These are phyloP conservation scores for Paramormyrops kingsleyae DNA, from an alignment of 2,113 vertebrate species.

Conservation along the genomic window DNA sequence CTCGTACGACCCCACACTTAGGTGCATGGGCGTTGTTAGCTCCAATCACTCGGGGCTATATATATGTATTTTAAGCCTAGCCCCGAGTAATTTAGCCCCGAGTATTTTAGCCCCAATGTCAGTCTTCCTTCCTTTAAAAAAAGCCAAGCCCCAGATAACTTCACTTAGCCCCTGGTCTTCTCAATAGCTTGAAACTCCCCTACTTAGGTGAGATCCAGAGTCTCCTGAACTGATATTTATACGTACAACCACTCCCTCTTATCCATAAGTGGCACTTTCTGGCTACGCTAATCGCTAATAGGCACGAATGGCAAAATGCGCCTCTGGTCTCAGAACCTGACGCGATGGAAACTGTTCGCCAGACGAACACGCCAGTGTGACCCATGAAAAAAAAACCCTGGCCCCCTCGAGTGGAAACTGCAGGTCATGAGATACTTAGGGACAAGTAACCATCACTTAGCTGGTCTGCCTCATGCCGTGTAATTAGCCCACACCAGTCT, in stretches of 20 bases:
- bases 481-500: slow-evolving; percentile 12
- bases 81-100: too few relatives aligned
- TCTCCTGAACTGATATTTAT: not conserved
- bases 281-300: not conserved
- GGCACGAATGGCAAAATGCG: not conserved
- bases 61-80: too few relatives aligned
- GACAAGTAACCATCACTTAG: slow-evolving; percentile 16
- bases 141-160: too few relatives aligned
- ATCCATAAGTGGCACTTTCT: not conserved
- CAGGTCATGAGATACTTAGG: not conserved
- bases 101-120: too few relatives aligned
- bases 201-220: not conserved
- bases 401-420: slow-evolving; percentile 12
- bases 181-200: too few relatives aligned
- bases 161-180: too few relatives aligned
- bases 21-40: too few relatives aligned
- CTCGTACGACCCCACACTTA: not conserved
- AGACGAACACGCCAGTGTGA: not conserved
- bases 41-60: too few relatives aligned
- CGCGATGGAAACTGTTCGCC: slow-evolving; percentile 10
- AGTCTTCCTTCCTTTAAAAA: too few relatives aligned
- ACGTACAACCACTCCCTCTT: not conserved
- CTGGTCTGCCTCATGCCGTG: not conserved
- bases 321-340: not conserved
- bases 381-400: not conserved